Percentiles rank a stretch among this genome's conserved stretches.
Evolutionary conservation across 2,113 vertebrate species (phyloP).

Genomic region (Notechis scutatus): DNA sequence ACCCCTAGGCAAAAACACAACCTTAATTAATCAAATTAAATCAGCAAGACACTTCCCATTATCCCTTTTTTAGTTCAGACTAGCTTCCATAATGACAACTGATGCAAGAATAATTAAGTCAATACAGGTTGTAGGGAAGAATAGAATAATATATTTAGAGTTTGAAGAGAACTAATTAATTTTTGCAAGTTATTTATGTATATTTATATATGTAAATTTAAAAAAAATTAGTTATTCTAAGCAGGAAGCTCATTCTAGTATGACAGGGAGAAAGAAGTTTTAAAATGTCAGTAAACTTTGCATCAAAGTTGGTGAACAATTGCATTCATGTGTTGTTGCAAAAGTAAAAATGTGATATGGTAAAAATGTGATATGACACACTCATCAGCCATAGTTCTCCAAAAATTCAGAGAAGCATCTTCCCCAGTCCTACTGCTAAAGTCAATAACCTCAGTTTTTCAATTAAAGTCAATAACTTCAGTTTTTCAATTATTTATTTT

Average conservation of each 20-base stretch:
- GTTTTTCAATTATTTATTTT: neutral
- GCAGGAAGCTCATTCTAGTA: conserved; percentile 50
- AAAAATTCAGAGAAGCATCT: neutral
- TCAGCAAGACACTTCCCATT: conserved; percentile 63
- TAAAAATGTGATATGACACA: neutral
- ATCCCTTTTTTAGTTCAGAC: conserved; percentile 68
- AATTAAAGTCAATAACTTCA: neutral
- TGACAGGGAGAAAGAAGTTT: conserved; percentile 43
- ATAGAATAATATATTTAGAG: conserved; percentile 72
- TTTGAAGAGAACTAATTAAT: conserved; percentile 73
- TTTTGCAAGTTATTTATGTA: conserved; percentile 79
- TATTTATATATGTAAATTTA: conserved; percentile 77
- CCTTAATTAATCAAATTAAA: conserved; percentile 73
- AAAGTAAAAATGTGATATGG: neutral
- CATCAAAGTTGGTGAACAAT: conserved; percentile 43
- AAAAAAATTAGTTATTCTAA: conserved; percentile 67
- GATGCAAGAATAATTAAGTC: conserved; percentile 75
- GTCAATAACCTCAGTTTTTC: neutral
- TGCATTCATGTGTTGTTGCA: conserved; percentile 20
- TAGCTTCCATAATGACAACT: conserved; percentile 70
- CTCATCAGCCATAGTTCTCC: neutral
- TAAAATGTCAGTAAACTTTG: conserved; percentile 38
- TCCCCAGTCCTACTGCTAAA: neutral
- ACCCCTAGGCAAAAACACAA: conserved; percentile 63
- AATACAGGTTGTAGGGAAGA: conserved; percentile 63